A percentile compares a stretch with the other conserved stretches of the same genome.
Evolutionary conservation across 2,888 invertebrate species (phyloP).

Genomic region (Tanypteryx hageni): DNA sequence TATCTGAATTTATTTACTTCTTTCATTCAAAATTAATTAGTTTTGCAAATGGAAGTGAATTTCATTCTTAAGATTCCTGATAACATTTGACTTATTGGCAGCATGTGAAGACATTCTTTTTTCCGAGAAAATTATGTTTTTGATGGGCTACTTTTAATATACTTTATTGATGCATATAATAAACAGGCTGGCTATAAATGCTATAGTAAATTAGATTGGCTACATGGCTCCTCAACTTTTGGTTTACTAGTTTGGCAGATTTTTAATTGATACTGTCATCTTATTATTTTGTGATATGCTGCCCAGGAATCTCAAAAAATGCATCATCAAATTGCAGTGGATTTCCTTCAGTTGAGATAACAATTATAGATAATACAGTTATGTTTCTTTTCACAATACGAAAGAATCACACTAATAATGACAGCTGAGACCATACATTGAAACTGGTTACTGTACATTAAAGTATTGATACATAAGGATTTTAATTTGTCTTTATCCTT

Average conservation of each 20-base stretch:
- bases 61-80: too few relatives aligned
- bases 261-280: neutral
- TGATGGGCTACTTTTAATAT: too few relatives aligned
- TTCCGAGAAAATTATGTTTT: too few relatives aligned
- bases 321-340: neutral
- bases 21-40: too few relatives aligned
- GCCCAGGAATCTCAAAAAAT: neutral
- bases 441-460: constrained; percentile 6
- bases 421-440: neutral
- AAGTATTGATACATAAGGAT: neutral
- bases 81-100: too few relatives aligned
- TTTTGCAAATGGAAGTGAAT: too few relatives aligned
- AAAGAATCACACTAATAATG: constrained; percentile 35
- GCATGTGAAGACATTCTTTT: too few relatives aligned
- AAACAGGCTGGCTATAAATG: too few relatives aligned
- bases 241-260: neutral
- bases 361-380: constrained; percentile 23
- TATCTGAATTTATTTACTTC: too few relatives aligned
- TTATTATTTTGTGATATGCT: constrained; percentile 37
- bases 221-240: neutral
- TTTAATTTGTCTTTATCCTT: neutral
- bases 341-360: constrained; percentile 3
- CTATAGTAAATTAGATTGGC: neutral
- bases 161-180: too few relatives aligned
- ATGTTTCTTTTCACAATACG: neutral